A percentile compares a stretch with the other conserved stretches of the same genome.
phyloP scores from a whole-genome alignment of 2,113 vertebrate genomes.

The Dromiciops gliroides region DNA sequence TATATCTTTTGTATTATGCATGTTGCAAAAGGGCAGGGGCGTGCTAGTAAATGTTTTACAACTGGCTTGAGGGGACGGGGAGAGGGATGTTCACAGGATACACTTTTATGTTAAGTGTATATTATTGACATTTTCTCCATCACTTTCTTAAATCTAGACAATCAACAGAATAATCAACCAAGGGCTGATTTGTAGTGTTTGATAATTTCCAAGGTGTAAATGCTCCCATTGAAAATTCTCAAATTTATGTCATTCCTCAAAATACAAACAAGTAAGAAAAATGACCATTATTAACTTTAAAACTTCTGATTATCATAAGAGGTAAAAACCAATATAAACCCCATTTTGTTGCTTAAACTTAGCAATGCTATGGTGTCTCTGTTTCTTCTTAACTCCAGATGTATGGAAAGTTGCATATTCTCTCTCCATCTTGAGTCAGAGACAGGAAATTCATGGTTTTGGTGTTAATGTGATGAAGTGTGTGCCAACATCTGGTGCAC shows the following conservation, averaged over 20 bases:
- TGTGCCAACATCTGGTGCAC: not conserved
- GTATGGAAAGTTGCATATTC: conserved; percentile 19
- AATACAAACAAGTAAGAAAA: conserved; percentile 25
- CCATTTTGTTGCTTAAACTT: conserved; percentile 47
- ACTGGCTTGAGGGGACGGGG: not conserved
- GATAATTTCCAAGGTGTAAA: not conserved
- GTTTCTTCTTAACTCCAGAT: conserved; percentile 59
- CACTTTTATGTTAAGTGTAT: not conserved
- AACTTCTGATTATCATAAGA: not conserved
- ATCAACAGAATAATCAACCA: not conserved
- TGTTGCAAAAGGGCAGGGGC: not conserved
- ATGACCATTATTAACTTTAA: not conserved
- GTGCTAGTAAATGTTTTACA: not conserved
- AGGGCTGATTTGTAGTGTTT: not conserved
- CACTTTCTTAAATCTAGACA: not conserved
- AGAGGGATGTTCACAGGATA: not conserved
- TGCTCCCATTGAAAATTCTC: not conserved
- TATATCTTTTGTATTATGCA: not conserved
- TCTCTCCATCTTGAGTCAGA: conserved; percentile 30
- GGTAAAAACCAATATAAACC: conserved; percentile 40
- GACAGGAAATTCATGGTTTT: conserved; percentile 23
- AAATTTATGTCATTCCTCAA: not conserved
- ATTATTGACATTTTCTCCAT: not conserved
- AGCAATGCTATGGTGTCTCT: not conserved
- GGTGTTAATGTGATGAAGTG: conserved; percentile 14